These are phyloP conservation scores for Eumerus sabulonum DNA, from an alignment of 2,888 invertebrate genomes.

Conservation along the genomic window DNA sequence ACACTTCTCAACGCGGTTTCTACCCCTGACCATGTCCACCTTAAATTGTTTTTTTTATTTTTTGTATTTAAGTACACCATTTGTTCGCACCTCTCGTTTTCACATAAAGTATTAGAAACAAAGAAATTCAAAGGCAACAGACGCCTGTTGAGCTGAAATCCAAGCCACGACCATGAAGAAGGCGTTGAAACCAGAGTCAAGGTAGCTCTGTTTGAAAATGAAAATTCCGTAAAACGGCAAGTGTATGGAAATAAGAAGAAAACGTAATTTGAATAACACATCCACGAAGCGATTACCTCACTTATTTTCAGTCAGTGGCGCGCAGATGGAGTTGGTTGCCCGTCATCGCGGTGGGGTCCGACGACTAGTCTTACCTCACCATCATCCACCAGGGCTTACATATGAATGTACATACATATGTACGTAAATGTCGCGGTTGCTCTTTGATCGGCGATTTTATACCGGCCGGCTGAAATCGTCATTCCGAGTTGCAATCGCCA, in stretches of 20 bases:
- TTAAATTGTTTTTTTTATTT: not conserved
- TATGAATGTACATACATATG: too few species aligned
- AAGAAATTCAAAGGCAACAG: not conserved
- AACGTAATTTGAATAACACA: conserved; percentile 42
- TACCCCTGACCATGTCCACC: conserved; percentile 41
- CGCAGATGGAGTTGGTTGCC: conserved; percentile 39
- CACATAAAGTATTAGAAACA: conserved; percentile 2
- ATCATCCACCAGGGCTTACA: not conserved
- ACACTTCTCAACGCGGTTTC: too few species aligned
- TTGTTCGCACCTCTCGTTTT: conserved; percentile 5
- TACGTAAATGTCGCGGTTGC: too few species aligned
- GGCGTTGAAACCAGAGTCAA: conserved; percentile 41
- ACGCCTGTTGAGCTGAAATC: conserved; percentile 20
- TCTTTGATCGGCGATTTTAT: not conserved
- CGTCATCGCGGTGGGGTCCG: not conserved
- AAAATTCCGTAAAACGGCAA: conserved; percentile 11
- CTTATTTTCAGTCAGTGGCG: conserved; percentile 22
- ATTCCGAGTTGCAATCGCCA: conserved; percentile 53
- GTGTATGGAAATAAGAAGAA: too few species aligned
- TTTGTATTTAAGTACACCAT: conserved; percentile 13
- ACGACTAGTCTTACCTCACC: conserved; percentile 15
- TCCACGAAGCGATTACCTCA: not conserved
- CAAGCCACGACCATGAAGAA: conserved; percentile 45
- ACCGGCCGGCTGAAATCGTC: conserved; percentile 45
- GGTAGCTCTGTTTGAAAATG: conserved; percentile 43